These are phyloP conservation scores for Hypomecis atomaria DNA, from an alignment of 2,888 invertebrate genomes.

Conservation along the genomic window DNA sequence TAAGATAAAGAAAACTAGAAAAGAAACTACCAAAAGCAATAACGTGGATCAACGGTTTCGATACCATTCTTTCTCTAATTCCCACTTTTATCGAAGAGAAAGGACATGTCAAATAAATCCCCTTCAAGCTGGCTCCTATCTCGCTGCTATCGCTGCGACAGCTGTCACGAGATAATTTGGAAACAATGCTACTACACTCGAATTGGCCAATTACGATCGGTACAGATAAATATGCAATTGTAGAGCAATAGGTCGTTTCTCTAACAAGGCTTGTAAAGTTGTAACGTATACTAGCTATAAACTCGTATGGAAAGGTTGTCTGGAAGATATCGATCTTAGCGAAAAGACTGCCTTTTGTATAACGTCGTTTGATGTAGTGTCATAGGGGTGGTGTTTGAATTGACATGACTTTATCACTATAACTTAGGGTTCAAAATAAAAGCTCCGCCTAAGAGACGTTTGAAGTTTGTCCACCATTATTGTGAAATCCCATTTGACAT, in stretches of 20 bases:
- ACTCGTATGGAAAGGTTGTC: no score
- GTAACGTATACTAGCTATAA: no score
- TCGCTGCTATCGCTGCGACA: conserved; percentile 53
- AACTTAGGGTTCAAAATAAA: no score
- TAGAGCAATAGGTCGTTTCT: background rate
- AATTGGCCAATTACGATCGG: conserved; percentile 49
- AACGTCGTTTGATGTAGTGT: no score
- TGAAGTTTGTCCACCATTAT: no score
- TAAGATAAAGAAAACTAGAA: background rate
- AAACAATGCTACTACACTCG: conserved; percentile 56
- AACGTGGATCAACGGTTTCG: conserved; percentile 8
- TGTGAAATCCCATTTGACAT: no score
- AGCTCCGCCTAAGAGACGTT: no score
- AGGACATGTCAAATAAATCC: conserved; percentile 53
- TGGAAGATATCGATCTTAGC: no score
- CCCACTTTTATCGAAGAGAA: conserved; percentile 52
- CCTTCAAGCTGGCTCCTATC: conserved; percentile 45
- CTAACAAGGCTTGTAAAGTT: no score
- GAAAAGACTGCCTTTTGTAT: no score
- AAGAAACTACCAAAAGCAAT: conserved; percentile 17
- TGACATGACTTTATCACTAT: no score
- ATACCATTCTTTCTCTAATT: conserved; percentile 39
- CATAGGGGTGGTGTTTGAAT: no score
- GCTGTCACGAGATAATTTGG: conserved; percentile 65
- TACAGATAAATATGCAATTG: conserved; percentile 33